Base-by-base conservation (phyloP, 2,888 invertebrate species). In the Yponomeuta evonymella region DNA sequence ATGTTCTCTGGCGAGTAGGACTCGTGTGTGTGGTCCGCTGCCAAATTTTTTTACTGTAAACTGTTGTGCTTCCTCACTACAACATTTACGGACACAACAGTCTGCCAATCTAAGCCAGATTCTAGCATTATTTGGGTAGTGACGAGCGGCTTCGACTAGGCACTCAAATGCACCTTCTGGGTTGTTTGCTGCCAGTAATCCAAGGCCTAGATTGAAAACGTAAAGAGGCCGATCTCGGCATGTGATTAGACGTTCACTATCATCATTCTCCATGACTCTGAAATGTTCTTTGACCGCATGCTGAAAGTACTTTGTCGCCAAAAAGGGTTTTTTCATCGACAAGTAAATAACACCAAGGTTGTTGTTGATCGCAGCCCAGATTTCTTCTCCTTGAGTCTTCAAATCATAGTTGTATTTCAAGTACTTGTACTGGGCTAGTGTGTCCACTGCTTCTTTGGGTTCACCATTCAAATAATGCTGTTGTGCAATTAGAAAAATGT, bases 21-120 rank as follows among this genome's bases (percentile, higher is more conserved):
- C 81, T 71, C 89, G 86, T 11, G 89, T 86, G 73, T 93, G 92
- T n/a, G 89, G 79, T 15, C 92, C 91, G 73, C 87, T 89, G 12
- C 93, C 92, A 29, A 93, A 75, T 76, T 90, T 91, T 73, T 89
- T 90, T 1, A 91, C 88, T 5, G 87, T 84, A 64, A 88, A 88
- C 73, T 90, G 89, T 71, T 89, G 84, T 5, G 82, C 80, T 81
- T 93, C 93, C 76, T 94, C 94, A 74, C 90, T 89, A 80, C 94
- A 95, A 78, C 95, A 93, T 79, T 93, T 93, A 77, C 93, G 94
- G 67, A 98, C 96, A 83, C 98, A 98, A 81, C 98, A 98, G 87
- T 99, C 99, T 0, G 98, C 98, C 78, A 99, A 92, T 77, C 98
- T 94, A 72, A 98, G 90, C 98, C 99, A 99, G 64, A 99, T 93